A percentile compares a stretch with the other conserved stretches of the same genome.
phyloP scores from a whole-genome alignment of 2,113 vertebrate species.

The Cyanoliseus patagonus region DNA sequence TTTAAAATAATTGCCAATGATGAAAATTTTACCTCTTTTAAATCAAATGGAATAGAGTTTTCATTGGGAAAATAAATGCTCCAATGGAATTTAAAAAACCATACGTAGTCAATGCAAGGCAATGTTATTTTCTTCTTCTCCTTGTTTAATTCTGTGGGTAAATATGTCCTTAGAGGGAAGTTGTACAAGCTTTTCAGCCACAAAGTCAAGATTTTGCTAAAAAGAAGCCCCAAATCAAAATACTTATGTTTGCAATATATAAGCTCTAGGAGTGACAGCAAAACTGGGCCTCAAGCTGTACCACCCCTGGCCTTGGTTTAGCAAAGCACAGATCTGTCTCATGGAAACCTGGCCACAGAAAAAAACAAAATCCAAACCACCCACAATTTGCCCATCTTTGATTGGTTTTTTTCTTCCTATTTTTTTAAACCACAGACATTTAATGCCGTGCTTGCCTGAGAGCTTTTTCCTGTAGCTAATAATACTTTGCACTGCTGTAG shows the following conservation, averaged over 20 bases:
- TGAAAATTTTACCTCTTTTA: not conserved
- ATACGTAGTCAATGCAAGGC: not conserved
- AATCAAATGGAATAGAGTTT: not conserved
- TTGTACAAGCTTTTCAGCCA: not conserved
- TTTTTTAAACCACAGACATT: conserved; percentile 1
- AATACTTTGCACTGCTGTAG: conserved; percentile 46
- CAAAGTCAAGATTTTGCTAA: not conserved
- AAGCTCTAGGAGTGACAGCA: not conserved
- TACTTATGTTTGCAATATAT: not conserved
- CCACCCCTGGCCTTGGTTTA: not conserved
- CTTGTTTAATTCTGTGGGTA: not conserved
- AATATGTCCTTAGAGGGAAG: not conserved
- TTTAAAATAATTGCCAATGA: not conserved
- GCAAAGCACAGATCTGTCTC: not conserved
- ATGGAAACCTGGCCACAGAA: not conserved
- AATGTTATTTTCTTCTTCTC: not conserved
- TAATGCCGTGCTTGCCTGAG: conserved; percentile 41
- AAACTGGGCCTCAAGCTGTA: not conserved
- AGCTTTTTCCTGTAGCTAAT: conserved; percentile 60
- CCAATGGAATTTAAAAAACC: not conserved
- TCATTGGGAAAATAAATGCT: not conserved
- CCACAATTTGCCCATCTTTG: not conserved
- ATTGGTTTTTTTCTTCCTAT: not conserved
- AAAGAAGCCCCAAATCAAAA: not conserved
- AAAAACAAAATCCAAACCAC: not conserved